Evolutionary conservation across 2,797 vertebrate species (phyloP).

Genomic region (Cuculus canorus): DNA sequence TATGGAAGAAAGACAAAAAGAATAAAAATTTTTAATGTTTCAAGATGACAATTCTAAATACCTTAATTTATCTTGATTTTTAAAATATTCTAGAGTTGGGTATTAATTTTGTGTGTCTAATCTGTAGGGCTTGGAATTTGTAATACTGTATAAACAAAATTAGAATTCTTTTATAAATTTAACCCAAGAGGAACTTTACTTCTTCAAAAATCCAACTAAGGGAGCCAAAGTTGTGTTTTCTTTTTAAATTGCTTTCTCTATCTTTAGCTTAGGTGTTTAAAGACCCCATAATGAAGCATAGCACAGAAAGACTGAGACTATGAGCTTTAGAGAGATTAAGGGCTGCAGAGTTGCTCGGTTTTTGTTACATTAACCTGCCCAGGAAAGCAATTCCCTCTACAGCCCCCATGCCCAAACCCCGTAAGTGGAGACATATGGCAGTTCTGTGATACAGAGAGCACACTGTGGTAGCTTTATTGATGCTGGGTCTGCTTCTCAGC

Average conservation of each 20-base stretch:
- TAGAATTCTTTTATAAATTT: not conserved
- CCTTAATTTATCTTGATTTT: not conserved
- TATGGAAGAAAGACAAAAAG: not conserved
- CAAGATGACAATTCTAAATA: not conserved
- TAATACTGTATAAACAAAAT: not conserved
- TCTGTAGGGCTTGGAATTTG: not conserved
- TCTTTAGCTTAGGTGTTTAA: conserved; percentile 46
- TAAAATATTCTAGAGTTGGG: not conserved
- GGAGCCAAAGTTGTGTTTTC: conserved; percentile 16
- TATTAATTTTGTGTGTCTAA: not conserved
- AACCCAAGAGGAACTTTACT: not conserved
- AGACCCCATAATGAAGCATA: not conserved
- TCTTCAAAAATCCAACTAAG: not conserved
- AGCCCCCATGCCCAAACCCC: not conserved
- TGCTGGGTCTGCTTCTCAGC: not conserved
- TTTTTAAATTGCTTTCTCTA: conserved; percentile 11
- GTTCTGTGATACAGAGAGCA: conserved; percentile 2
- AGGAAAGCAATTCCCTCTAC: conserved; percentile 20
- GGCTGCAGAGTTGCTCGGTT: not conserved
- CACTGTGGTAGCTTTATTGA: conserved; percentile 24
- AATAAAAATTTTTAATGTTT: not conserved
- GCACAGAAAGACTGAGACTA: not conserved
- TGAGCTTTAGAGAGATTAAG: conserved; percentile 45
- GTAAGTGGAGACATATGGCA: conserved; percentile 44
- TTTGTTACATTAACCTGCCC: conserved; percentile 50